These are phyloP conservation scores for Gari tellinella DNA, from an alignment of 2,888 invertebrate species.

Conservation along the genomic window DNA sequence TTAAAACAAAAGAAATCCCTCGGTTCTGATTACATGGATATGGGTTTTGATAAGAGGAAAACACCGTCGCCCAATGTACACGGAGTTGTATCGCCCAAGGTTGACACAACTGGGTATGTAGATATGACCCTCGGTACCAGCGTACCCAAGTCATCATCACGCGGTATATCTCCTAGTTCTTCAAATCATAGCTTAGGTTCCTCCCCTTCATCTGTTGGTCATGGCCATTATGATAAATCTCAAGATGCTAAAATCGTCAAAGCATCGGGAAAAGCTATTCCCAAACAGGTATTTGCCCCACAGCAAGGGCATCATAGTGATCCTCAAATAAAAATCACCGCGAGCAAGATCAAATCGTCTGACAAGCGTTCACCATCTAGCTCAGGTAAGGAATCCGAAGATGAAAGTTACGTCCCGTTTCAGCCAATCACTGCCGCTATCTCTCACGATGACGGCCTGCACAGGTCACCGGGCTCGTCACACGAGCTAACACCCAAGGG, in stretches of 20 bases:
- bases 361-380: conserved; percentile 60
- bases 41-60: conserved; percentile 68
- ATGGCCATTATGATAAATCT: conserved; percentile 36
- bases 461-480: conserved; percentile 10
- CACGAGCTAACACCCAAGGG: conserved; percentile 23
- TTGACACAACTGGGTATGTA: conserved; percentile 65
- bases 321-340: conserved; percentile 45
- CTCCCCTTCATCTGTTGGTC: conserved; percentile 55
- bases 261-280: conserved; percentile 62
- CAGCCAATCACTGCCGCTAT: conserved; percentile 43
- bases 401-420: conserved; percentile 69
- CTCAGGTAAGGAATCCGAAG: conserved; percentile 68
- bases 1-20: conserved; percentile 52
- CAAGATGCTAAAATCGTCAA: conserved; percentile 60
- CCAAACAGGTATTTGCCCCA: conserved; percentile 51
- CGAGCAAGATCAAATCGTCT: conserved; percentile 18
- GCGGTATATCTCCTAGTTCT: conserved; percentile 60
- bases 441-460: not conserved
- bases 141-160: conserved; percentile 47
- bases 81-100: conserved; percentile 26
- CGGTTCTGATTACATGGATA: conserved; percentile 73
- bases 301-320: conserved; percentile 17
- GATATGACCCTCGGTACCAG: conserved; percentile 71
- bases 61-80: conserved; percentile 64
- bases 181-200: conserved; percentile 64